phyloP scores from a whole-genome alignment of 2,113 vertebrate species.

The Lagenorhynchus albirostris region DNA sequence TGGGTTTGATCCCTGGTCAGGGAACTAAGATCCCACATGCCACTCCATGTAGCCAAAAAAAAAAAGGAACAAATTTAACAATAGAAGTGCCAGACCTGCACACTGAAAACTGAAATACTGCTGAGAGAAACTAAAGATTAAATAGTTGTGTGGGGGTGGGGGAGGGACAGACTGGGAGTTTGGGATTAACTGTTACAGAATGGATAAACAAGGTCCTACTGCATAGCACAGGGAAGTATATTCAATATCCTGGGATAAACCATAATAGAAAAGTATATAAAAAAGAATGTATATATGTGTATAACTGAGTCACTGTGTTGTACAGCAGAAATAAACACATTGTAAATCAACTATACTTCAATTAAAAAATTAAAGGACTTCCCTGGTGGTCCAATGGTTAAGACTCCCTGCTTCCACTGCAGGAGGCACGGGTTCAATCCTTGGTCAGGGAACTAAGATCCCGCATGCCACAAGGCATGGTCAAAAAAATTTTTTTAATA shows the following conservation, averaged over 20 bases:
- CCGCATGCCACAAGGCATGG: background rate
- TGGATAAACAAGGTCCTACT: background rate
- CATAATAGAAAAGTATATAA: background rate
- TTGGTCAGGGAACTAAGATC: background rate
- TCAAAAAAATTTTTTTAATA: background rate
- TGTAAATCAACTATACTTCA: too few relatives aligned
- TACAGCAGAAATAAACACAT: too few relatives aligned
- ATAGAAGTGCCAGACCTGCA: background rate
- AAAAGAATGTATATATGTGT: background rate
- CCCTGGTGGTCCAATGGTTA: background rate
- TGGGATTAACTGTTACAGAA: background rate
- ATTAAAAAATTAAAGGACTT: too few relatives aligned
- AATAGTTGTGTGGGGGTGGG: background rate
- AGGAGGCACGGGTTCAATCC: background rate
- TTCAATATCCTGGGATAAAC: background rate
- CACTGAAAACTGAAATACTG: background rate
- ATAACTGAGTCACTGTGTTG: background rate
- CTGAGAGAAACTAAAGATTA: background rate
- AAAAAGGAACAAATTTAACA: background rate
- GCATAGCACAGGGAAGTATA: background rate
- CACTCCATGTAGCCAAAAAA: background rate
- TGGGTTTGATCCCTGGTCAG: background rate
- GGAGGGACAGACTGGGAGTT: background rate
- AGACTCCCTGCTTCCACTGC: background rate
- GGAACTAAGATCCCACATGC: background rate